Percentiles rank a stretch among this genome's conserved stretches.
phyloP scores from a whole-genome alignment of 2,113 vertebrate genomes.

The Halichoeres trimaculatus region DNA sequence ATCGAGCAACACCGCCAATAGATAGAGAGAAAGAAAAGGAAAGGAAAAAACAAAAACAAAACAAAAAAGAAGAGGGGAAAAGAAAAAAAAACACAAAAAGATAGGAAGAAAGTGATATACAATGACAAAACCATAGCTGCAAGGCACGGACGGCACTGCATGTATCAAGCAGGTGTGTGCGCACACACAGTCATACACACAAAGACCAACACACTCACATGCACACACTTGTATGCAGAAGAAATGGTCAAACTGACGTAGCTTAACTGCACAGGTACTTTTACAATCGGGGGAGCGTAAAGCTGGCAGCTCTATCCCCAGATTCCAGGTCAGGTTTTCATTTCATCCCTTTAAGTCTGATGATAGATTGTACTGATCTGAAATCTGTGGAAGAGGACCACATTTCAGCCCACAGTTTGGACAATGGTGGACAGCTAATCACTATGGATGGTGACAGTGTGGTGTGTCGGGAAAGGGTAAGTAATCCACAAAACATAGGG shows the following conservation, averaged over 20 bases:
- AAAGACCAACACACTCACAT: slow-evolving; percentile 32
- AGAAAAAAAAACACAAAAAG: slow-evolving; percentile 69
- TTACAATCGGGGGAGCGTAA: slow-evolving; percentile 61
- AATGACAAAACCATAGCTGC: slow-evolving; percentile 78
- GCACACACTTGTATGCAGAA: slow-evolving; percentile 61
- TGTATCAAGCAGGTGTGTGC: slow-evolving; percentile 61
- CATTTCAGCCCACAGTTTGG: slow-evolving; percentile 43
- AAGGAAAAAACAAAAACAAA: slow-evolving; percentile 45
- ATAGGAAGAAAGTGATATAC: slow-evolving; percentile 83
- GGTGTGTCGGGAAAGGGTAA: slow-evolving; percentile 52
- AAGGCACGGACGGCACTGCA: slow-evolving; percentile 70
- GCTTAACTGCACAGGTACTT: slow-evolving; percentile 78
- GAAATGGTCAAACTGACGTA: slow-evolving; percentile 86
- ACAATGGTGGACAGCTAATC: slow-evolving; percentile 61
- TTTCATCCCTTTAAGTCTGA: background rate
- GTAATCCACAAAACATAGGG: slow-evolving; percentile 53
- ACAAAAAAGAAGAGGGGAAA: slow-evolving; percentile 67
- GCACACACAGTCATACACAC: slow-evolving; percentile 13
- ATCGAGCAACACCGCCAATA: slow-evolving; percentile 88
- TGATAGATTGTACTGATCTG: slow-evolving; percentile 45
- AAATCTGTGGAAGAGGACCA: slow-evolving; percentile 52
- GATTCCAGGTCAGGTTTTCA: slow-evolving; percentile 53
- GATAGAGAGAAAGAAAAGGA: slow-evolving; percentile 64
- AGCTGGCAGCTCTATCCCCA: slow-evolving; percentile 54
- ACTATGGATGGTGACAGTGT: slow-evolving; percentile 76